Evolutionary conservation across 2,113 vertebrate genomes (phyloP).

Genomic region (Xiphophorus maculatus): DNA sequence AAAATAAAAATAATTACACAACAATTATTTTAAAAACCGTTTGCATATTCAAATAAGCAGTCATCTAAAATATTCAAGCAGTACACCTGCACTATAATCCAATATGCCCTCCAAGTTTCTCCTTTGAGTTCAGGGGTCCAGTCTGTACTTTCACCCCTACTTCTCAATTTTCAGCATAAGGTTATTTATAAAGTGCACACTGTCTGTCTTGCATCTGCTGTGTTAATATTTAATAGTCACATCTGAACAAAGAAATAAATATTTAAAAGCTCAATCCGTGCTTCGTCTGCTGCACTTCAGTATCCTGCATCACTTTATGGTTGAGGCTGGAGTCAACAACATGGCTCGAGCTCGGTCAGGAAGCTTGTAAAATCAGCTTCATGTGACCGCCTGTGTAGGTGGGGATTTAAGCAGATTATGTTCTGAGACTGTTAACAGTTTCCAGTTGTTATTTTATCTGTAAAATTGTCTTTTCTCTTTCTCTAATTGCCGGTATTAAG

Average conservation of each 20-base stretch:
- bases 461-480: not conserved
- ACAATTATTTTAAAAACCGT: not conserved
- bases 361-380: slow-evolving; percentile 26
- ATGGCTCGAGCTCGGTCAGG: not conserved
- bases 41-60: not conserved
- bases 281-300: slow-evolving; percentile 57
- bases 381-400: slow-evolving; percentile 23
- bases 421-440: slow-evolving; percentile 16
- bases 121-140: slow-evolving; percentile 28
- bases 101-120: slow-evolving; percentile 26
- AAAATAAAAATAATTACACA: not conserved
- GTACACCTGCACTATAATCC: slow-evolving; percentile 9
- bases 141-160: slow-evolving; percentile 35
- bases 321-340: slow-evolving; percentile 34
- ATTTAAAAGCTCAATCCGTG: slow-evolving; percentile 66
- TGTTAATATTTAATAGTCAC: slow-evolving; percentile 68
- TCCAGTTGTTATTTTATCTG: slow-evolving; percentile 27
- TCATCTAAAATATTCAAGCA: slow-evolving; percentile 1
- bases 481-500: not conserved
- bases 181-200: slow-evolving; percentile 71
- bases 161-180: slow-evolving; percentile 30
- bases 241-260: slow-evolving; percentile 77
- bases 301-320: slow-evolving; percentile 39
- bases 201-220: slow-evolving; percentile 54
- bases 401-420: slow-evolving; percentile 38